Evolutionary conservation across 1,140 invertebrate genomes (phyloP), one percentile per base, ranked within the genome.

Genomic region (Ditylenchus dipsaci): DNA sequence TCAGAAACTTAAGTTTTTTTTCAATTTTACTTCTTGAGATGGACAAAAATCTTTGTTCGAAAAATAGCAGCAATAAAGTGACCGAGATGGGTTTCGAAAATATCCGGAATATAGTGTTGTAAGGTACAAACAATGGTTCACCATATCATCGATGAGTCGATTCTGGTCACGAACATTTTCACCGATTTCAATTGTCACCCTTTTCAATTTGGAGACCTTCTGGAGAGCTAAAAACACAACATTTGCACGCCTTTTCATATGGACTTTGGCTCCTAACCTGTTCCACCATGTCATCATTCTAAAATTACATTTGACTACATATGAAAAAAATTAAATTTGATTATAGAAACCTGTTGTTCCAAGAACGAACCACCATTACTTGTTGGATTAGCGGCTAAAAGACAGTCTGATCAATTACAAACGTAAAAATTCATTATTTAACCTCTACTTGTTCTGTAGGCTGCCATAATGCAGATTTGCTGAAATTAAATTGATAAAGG

Each of bases 141-240:
- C 75, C 79, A 79, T 82, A 43, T 72, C 68, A 38, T 73, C 61
- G 33, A 79, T 38, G n/a, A 82, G 58, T 17, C 68, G 60, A 63
- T 79, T 82, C 67, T 79, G 78, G n/a, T 80, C 80, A 13, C 78
- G 71, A n/a, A 81, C 78, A 59, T 79, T 79, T 5, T 79, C 78
- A n/a, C 78, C 78, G 64, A 79, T 79, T 13, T 72, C 77, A 42
- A 79, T 79, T 27, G 78, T 79, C 3, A 79, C 72, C 8, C 73
- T 62, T 47, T 79, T 79, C 43, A 79, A 60, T 17, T 67, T 56
- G 21, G 63, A 67, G 11, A 79, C 76, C 67, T 82, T 79, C 29
- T 56, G 64, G 65, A 64, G 17, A 79, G 57, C 17, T 73, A 68
- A 11, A 38, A 38, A 38, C 33, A 3, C 33, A 38, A 38, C 33